These are phyloP conservation scores for Thumatha senex DNA, from an alignment of 2,888 invertebrate species.

Conservation along the genomic window DNA sequence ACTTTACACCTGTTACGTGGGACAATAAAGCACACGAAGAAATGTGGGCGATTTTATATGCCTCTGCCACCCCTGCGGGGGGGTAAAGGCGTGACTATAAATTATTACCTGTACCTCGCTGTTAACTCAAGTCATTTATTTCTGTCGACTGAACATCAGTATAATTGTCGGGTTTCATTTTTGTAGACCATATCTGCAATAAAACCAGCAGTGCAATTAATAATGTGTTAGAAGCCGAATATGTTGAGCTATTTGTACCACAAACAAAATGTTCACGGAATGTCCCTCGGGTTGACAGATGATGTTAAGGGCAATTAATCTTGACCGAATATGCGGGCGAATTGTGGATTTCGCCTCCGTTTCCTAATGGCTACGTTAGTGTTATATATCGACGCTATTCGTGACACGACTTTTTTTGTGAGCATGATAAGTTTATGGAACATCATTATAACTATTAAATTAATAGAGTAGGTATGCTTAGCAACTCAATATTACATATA, in stretches of 20 bases:
- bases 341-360: constrained; percentile 59
- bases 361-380: constrained; percentile 61
- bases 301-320: constrained; percentile 79
- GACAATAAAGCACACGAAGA: too few relatives aligned
- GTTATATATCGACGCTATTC: constrained; percentile 37
- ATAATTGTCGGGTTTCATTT: too few relatives aligned
- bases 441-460: too few relatives aligned
- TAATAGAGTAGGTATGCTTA: too few relatives aligned
- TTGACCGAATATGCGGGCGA: constrained; percentile 78
- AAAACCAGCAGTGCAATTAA: constrained; percentile 42
- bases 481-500: too few relatives aligned
- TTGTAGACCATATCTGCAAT: constrained; percentile 1
- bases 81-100: too few relatives aligned
- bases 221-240: constrained; percentile 55
- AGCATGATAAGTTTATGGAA: neutral
- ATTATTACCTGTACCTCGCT: too few relatives aligned
- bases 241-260: constrained; percentile 65
- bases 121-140: too few relatives aligned
- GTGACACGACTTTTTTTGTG: constrained; percentile 27
- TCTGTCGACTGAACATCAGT: too few relatives aligned
- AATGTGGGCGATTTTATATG: too few relatives aligned
- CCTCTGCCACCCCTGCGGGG: too few relatives aligned
- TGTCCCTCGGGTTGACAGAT: constrained; percentile 73
- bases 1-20: too few relatives aligned
- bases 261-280: constrained; percentile 72